Base-by-base conservation (phyloP, 2,888 invertebrate genomes). In the Formica aserva region DNA sequence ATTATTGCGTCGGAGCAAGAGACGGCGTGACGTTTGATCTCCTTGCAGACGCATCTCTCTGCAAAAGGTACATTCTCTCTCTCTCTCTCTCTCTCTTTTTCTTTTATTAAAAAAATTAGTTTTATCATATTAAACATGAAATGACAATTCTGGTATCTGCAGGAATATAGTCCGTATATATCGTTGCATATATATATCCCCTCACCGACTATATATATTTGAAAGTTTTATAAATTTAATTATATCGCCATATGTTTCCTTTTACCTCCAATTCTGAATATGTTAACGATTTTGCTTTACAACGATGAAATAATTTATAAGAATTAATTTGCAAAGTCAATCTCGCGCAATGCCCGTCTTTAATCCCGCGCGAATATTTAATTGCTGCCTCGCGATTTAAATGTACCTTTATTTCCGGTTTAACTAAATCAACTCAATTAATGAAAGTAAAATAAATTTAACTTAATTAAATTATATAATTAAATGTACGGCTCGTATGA, bases 1-100 rank as follows among this genome's bases (percentile, higher is more conserved):
- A 93, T 93, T 93, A 93, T 94, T 93, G 92, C 91, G 89, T 84
- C 83, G 65, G 77, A 52, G 83, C 69, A 85, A 63, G 41, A 67
- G 22, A 22, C 67, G 55, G n/a, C 15, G 41, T 69, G 60, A 52
- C 48, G 76, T 65, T 57, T 60, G 18, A 45, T 67, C 18, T 38
- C 57, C 22, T 32, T 69, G 22, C 15, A 41, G 22, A 32, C 15
- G 55, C 57, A 15, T 38, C 29, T 52, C 52, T 52, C 52, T 32
- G n/a, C 26, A 18, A 72, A 18, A 72, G 26, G 8, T 22, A 8
- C 3, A 3, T 4, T 57, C 5, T 57, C 55, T 48, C 45, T 45
- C 45, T 45, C 15, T 45, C 45, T 48, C 48, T 48, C 57, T 57
- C 1, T 57, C 22, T 57, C n/a, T 52, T 22, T n/a, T 52, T 55